Evolutionary conservation across 2,888 invertebrate genomes (phyloP), one percentile per base, ranked within the genome.

Genomic region (Lagria hirta): DNA sequence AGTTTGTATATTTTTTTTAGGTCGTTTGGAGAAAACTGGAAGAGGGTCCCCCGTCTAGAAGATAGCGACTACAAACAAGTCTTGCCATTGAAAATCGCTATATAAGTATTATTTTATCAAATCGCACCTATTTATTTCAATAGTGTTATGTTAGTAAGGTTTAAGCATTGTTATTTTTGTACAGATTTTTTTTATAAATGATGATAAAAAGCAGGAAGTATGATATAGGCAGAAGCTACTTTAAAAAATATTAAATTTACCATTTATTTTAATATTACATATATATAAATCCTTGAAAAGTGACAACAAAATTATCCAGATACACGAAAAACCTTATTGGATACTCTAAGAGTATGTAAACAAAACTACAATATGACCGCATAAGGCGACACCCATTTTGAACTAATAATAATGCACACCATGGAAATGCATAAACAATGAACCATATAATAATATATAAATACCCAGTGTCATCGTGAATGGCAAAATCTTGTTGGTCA

Each of bases 21-120:
- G 92, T 92, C 32, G 92, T 92, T 23, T 92, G 91, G 91, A 82
- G 91, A 50, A 92, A 92, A 71, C 72, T 92, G 37, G 92, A 92
- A 71, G 89, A 90, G 59, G 86, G 81, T 26, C 86, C 88, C n/a
- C 82, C 84, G 49, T 63, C 73, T 44, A 71, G 75, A 49, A 60
- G 69, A 62, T 68, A 52, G 6, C 5, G 10, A 32, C 35, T 40
- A 37, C 32, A 36, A 38, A 14, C 23, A n/a, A 16, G 17, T 35
- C 47, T 48, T 48, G 47, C 47, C 47, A 34, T 34, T 33, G 29
- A 28, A 30, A 11, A n/a, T n/a, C n/a, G n/a, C n/a, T n/a, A n/a
- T n/a, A n/a, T n/a, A 29, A 48, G 47, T 48, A 48, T 48, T 48
- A 43, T 48, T 43, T 48, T 42, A 28, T 37, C 22, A 32, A n/a